phyloP scores from a whole-genome alignment of 2,888 invertebrate species.

The Amblyjoppa proteus region DNA sequence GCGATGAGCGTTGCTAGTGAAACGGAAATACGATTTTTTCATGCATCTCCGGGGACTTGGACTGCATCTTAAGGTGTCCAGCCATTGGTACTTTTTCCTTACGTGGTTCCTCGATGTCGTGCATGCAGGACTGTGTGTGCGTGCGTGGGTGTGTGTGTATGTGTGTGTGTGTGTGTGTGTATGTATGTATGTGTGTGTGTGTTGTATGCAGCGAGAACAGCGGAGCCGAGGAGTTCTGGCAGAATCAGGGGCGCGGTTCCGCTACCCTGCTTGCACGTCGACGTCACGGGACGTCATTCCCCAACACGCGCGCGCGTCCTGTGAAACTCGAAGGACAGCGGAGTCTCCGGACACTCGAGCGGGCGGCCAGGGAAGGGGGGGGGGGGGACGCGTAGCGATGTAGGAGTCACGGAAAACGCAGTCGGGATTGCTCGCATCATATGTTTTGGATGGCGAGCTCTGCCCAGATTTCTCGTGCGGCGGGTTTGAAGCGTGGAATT shows the following conservation, averaged over 20 bases:
- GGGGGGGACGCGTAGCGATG: background rate
- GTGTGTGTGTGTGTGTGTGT: too few species aligned
- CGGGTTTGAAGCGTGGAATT: background rate
- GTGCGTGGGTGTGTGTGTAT: background rate
- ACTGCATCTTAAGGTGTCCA: too few species aligned
- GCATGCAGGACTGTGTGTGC: background rate
- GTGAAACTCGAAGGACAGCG: slow-evolving; percentile 16
- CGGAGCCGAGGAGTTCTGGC: background rate
- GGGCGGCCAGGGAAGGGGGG: too few species aligned
- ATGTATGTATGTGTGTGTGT: background rate
- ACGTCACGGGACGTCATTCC: slow-evolving; percentile 62
- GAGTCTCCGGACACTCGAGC: slow-evolving; percentile 19
- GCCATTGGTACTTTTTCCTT: too few species aligned
- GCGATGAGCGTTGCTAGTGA: too few species aligned
- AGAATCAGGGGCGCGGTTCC: slow-evolving; percentile 61
- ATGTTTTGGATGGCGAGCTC: background rate
- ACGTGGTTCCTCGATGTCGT: too few species aligned
- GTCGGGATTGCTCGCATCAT: background rate
- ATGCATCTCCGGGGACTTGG: too few species aligned
- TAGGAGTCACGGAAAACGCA: background rate
- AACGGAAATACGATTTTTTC: too few species aligned
- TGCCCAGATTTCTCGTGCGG: background rate
- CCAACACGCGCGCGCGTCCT: slow-evolving; percentile 34
- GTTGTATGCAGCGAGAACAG: slow-evolving; percentile 1
- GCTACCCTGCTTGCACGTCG: slow-evolving; percentile 45